Base-by-base conservation (phyloP, 2,113 vertebrate species). In the Ceyx margarethae region DNA sequence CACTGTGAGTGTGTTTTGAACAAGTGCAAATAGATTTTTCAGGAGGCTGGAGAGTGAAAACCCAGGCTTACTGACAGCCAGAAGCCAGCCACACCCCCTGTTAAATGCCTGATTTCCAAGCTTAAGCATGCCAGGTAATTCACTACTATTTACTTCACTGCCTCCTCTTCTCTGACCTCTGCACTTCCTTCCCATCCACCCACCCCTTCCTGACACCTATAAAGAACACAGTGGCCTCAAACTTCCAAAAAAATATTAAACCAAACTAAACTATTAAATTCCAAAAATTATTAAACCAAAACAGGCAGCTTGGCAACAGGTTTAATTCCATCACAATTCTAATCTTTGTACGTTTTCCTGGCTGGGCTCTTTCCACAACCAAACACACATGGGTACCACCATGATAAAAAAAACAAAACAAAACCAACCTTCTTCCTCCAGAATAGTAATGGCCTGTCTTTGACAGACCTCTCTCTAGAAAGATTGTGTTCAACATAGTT, bases 21-120 rank as follows among this genome's bases (percentile, higher is more conserved):
- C 31, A 64, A 78, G 37, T 17, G 66, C 66, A 68, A 86, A 84
- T 64, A 28, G 37, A 53, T 84, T 72, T 88, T 88, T 57, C 66
- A 72, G 13, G 37, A 51, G 8, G 6, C 29, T 61, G 29, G 10
- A 64, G 35, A 61, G n/a, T 31, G 20, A 79, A 79, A 72, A 45
- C n/a, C 42, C 22, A 20, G n/a, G 58, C 40, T 33, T 79, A 26
- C 11, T 21, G 61, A 68, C 11, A 68, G 64, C 23, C 60, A 77
- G 73, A 40, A n/a, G 64, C 5, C 15, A 40, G 50, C 31, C 5
- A 1, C 15, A 51, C 2, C 26, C 79, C 18, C 45, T 28, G 35
- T 35, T 74, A 69, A 77, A 43, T 26, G 23, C 33, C 25, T 82
- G 80, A 53, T 79, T 69, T 28, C 42, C 0, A 1, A 37, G 42